Conservation (phyloP, 2,888 invertebrate genomes). For the Drosophila picticornis region DNA sequence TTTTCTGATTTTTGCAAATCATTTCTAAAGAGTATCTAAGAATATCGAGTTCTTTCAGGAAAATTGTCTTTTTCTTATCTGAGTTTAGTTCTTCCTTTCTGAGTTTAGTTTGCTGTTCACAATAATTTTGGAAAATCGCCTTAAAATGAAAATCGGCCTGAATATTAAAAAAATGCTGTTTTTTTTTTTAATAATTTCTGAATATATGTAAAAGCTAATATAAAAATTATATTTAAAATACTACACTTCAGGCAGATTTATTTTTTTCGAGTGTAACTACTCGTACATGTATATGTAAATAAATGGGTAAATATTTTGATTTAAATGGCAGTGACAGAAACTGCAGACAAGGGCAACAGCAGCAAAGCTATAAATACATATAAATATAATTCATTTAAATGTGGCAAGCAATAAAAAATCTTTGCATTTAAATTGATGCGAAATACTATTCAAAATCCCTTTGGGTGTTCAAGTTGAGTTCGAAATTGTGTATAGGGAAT, state of each 20-base stretch:
- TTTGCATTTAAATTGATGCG: constrained; percentile 36
- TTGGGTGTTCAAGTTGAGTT: not conserved
- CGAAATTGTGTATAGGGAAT: not conserved
- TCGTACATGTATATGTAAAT: constrained; percentile 18
- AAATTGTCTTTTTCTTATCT: too few species aligned
- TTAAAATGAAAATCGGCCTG: too few species aligned
- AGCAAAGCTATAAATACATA: constrained; percentile 32
- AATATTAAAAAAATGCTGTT: too few species aligned
- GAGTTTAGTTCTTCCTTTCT: too few species aligned
- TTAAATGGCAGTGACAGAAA: constrained; percentile 68
- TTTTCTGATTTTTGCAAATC: too few species aligned
- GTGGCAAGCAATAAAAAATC: constrained; percentile 33
- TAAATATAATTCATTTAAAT: constrained; percentile 40
- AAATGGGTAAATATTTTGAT: constrained; percentile 51
- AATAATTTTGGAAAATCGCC: too few species aligned
- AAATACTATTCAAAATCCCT: constrained; percentile 7
- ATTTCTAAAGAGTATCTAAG: too few species aligned
- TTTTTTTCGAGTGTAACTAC: not conserved
- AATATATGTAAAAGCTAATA: not conserved
- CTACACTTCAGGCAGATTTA: not conserved
- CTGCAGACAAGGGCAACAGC: constrained; percentile 65
- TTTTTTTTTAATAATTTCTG: too few species aligned
- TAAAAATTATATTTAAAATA: not conserved
- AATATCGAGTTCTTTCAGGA: too few species aligned
- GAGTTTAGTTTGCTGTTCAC: too few species aligned